Evolutionary conservation across 2,797 vertebrate genomes (phyloP).

Genomic region (Rhincodon typus): DNA sequence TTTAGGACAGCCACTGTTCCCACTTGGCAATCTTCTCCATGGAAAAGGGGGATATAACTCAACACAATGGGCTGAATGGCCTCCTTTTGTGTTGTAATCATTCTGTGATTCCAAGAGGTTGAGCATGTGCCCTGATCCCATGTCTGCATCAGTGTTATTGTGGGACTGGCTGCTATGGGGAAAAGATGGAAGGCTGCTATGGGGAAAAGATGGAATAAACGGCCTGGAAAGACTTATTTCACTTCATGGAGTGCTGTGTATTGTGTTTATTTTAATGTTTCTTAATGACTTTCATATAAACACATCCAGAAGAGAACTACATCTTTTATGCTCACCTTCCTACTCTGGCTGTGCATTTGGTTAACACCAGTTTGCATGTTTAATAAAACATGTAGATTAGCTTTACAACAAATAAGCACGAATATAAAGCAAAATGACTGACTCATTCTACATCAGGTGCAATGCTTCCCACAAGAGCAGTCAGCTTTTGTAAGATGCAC

Average conservation of each 20-base stretch:
- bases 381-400: neutral
- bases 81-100: neutral
- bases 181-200: neutral
- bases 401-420: neutral
- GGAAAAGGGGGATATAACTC: too few relatives aligned
- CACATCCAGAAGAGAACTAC: neutral
- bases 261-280: neutral
- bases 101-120: neutral
- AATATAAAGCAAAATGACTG: neutral
- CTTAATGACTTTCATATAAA: neutral
- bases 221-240: neutral
- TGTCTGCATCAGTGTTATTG: neutral
- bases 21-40: too few relatives aligned
- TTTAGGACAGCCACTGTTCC: too few relatives aligned
- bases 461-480: neutral
- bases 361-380: neutral
- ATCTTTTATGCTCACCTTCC: neutral
- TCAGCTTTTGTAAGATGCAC: neutral
- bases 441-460: neutral
- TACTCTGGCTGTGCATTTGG: too few relatives aligned
- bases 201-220: too few relatives aligned
- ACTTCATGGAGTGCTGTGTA: neutral
- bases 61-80: neutral
- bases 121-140: neutral
- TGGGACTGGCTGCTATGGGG: neutral